These are phyloP conservation scores for Characodon lateralis DNA, from an alignment of 2,797 vertebrate species.

Conservation along the genomic window DNA sequence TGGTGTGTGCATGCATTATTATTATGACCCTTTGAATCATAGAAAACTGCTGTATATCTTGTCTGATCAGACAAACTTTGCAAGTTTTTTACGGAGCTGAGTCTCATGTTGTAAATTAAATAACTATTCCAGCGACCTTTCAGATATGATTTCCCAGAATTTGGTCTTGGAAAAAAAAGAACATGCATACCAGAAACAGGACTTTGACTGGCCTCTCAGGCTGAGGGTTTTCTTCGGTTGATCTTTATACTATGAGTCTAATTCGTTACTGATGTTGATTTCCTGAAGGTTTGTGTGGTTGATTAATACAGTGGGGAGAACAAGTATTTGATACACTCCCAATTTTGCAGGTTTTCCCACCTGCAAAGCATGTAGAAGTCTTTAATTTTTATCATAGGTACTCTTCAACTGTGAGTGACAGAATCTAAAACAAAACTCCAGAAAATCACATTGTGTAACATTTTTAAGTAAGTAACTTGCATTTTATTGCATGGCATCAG, in stretches of 20 bases:
- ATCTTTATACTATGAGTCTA: background rate
- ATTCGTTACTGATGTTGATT: background rate
- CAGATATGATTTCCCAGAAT: background rate
- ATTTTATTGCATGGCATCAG: no score
- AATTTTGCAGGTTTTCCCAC: no score
- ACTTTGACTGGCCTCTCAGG: background rate
- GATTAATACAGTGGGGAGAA: no score
- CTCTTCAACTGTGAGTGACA: no score
- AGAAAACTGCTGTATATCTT: background rate
- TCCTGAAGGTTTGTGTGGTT: conserved; percentile 3
- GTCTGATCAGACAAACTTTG: background rate
- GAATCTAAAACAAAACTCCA: no score
- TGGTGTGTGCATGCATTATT: background rate
- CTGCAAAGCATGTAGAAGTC: no score
- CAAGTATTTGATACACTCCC: no score
- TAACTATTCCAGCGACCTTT: background rate
- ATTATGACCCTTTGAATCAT: background rate
- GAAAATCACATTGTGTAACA: no score
- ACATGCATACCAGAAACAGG: background rate
- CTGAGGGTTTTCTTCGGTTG: background rate
- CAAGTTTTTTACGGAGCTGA: background rate
- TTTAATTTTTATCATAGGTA: no score
- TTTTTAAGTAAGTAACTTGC: no score
- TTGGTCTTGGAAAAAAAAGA: background rate
- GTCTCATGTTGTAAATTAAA: background rate